Conservation (phyloP, 2,113 vertebrate species). For the Menidia beryllina region DNA sequence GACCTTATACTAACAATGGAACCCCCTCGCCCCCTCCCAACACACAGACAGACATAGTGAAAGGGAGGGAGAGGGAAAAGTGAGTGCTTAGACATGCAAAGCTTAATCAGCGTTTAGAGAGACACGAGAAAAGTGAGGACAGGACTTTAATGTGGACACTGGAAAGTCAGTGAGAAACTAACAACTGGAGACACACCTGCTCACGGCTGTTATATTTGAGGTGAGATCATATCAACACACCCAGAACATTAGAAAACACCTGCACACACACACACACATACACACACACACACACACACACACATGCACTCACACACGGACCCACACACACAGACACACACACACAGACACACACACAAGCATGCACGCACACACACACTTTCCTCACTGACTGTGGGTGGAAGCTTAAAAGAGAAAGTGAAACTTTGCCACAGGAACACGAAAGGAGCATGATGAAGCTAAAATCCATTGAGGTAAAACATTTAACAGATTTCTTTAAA, state of each 20-base stretch:
- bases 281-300: slow-evolving; percentile 14
- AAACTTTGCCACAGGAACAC: slow-evolving; percentile 38
- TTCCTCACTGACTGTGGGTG: slow-evolving; percentile 17
- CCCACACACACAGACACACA: slow-evolving; percentile 18
- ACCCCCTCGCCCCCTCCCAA: slow-evolving; percentile 24
- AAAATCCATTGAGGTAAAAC: slow-evolving; percentile 55
- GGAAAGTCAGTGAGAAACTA: slow-evolving; percentile 7
- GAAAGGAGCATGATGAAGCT: slow-evolving; percentile 33
- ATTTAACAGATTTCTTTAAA: not conserved
- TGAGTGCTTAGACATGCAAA: slow-evolving; percentile 17
- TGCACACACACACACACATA: not conserved
- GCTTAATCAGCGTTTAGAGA: slow-evolving; percentile 3
- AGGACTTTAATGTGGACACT: slow-evolving; percentile 25
- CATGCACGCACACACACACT: not conserved
- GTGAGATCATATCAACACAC: slow-evolving; percentile 68
- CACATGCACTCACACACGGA: slow-evolving; percentile 17
- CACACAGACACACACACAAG: not conserved
- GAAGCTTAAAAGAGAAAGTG: slow-evolving; percentile 65
- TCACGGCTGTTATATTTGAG: slow-evolving; percentile 65
- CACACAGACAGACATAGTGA: slow-evolving; percentile 7
- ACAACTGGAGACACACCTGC: slow-evolving; percentile 63
- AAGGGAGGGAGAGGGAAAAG: slow-evolving; percentile 2
- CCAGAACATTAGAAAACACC: slow-evolving; percentile 43
- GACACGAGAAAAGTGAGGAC: not conserved
- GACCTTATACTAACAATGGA: slow-evolving; percentile 69